These are phyloP conservation scores for Napeogenes inachia DNA, from an alignment of 2,888 invertebrate genomes.

Conservation along the genomic window DNA sequence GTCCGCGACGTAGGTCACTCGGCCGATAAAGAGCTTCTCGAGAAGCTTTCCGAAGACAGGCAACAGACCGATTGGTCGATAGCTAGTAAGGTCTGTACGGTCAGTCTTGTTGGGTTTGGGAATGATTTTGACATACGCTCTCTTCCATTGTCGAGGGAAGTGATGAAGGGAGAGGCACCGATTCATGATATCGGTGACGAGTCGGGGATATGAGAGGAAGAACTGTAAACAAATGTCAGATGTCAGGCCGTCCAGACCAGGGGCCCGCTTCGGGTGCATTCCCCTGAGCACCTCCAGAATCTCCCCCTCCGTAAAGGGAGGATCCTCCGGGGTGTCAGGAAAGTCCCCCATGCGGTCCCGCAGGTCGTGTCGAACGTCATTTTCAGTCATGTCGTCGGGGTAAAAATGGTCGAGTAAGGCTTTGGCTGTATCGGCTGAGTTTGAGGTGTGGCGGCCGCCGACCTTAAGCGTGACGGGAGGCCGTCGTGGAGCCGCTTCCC, in stretches of 20 bases:
- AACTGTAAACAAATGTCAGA: constrained; percentile 1
- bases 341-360: not conserved
- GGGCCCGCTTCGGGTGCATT: not conserved
- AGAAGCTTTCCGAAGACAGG: too few species aligned
- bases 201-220: not conserved
- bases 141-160: constrained; percentile 5
- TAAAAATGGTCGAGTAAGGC: too few species aligned
- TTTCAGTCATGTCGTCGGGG: not conserved
- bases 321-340: constrained; percentile 23
- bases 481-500: not conserved
- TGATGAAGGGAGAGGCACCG: not conserved
- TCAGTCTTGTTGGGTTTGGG: constrained; percentile 33
- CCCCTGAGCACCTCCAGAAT: not conserved
- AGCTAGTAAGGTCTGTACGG: constrained; percentile 17
- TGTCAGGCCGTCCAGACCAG: not conserved
- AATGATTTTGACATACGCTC: constrained; percentile 28
- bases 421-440: not conserved
- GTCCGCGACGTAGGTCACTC: too few species aligned
- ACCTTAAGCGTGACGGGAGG: constrained; percentile 6
- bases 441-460: not conserved
- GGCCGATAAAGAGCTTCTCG: too few species aligned
- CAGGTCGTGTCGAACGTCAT: constrained; percentile 12
- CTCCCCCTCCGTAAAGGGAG: not conserved
- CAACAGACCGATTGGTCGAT: not conserved
- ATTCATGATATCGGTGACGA: constrained; percentile 6